Conservation (phyloP, 2,113 vertebrate species). For the Megaptera novaeangliae region DNA sequence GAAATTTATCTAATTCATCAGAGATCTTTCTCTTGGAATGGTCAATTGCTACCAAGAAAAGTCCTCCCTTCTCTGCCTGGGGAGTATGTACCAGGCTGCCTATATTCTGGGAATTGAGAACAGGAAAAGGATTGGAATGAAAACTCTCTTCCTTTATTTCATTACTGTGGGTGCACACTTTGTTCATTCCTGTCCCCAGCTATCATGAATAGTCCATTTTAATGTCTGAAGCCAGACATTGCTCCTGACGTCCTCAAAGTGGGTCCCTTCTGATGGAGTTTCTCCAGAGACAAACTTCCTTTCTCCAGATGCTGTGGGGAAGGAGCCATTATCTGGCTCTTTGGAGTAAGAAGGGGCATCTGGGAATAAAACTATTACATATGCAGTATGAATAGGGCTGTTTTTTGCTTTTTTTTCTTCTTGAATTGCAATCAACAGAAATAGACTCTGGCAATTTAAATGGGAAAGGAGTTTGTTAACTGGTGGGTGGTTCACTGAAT, state of each 20-base stretch:
- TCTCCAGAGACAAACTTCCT: neutral
- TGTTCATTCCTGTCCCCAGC: too few species aligned
- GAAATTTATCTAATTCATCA: neutral
- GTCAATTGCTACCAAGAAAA: neutral
- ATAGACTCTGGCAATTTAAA: neutral
- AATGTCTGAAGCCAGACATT: neutral
- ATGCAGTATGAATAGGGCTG: neutral
- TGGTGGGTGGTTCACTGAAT: neutral
- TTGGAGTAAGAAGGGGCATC: neutral
- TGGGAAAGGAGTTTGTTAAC: neutral
- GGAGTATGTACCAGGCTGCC: neutral
- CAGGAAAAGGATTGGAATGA: neutral
- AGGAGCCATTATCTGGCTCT: neutral
- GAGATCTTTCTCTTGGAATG: neutral
- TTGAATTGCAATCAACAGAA: neutral
- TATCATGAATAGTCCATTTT: too few species aligned
- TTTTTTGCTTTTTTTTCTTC: neutral
- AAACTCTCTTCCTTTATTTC: neutral
- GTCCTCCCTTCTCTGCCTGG: neutral
- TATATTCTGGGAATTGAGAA: neutral
- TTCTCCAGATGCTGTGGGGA: neutral
- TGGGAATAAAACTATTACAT: neutral
- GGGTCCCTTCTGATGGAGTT: neutral
- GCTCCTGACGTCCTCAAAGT: neutral
- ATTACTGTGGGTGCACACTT: too few species aligned